Evolutionary conservation across 2,888 invertebrate species (phyloP), one percentile per base, ranked within the genome.

Genomic region (Cecidostiba fungosa): DNA sequence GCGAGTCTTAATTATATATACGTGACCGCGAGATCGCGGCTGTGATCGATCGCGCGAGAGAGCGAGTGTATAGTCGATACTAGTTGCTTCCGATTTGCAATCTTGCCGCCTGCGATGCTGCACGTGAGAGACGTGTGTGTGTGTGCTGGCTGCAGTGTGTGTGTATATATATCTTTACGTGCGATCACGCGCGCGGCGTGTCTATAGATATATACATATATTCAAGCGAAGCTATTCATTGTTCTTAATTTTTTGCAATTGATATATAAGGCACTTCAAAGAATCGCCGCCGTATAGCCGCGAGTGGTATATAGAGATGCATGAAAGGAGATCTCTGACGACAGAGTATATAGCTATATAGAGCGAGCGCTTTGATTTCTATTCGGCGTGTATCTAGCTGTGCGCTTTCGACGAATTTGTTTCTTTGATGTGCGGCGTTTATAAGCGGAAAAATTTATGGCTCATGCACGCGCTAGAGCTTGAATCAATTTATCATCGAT

Each of bases 381-480:
- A 85, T 81, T 77, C 77, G 62, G 77, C 66, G 70, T 29, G 66
- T 19, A 36, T 84, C 69, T 79, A 43, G 39, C 26, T 50, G 32
- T 5, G 3, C 3, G 43, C 79, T 83, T 83, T 83, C 80, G 79
- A 77, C 62, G 86, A 86, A 86, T 83, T 80, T 70, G 77, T 80
- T 79, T 59, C 62, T 69, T 80, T 66, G 74, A 72, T 74, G 80
- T 70, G 47, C 39, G 77, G 78, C 62, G 29, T 82, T 85, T 74
- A 54, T 69, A 43, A 54, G 39, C 74, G 62, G 73, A 26, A 82
- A 78, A 69, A 77, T 78, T 81, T 77, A 82, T 77, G 19, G 74
- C 59, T 72, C 12, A 26, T 19, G 39, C 32, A 16, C 43, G 10
- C 8, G 14, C 36, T 12, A 1, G 39, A 19, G 23, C 8, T 12